Evolutionary conservation across 2,797 vertebrate species (phyloP).

Genomic region (Chelonia mydas): DNA sequence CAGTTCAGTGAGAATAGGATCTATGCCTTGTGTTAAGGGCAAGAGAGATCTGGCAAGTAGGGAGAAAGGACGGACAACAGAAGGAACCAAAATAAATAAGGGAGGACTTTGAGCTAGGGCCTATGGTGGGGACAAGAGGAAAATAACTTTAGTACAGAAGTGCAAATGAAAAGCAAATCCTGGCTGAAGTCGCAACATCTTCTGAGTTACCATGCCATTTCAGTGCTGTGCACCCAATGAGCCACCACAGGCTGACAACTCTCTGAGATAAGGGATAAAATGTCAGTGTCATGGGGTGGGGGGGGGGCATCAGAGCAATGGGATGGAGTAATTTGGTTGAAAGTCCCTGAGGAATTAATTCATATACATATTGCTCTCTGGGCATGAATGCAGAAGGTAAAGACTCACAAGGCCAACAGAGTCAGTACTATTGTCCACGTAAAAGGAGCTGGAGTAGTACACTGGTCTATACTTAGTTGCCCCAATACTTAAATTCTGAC

Average conservation of each 20-base stretch:
- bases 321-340: neutral
- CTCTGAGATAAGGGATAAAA: neutral
- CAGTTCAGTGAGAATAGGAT: neutral
- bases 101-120: neutral
- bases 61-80: neutral
- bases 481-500: neutral
- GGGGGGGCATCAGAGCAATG: neutral
- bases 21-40: neutral
- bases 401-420: slow-evolving; percentile 35
- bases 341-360: neutral
- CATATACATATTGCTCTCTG: slow-evolving; percentile 1
- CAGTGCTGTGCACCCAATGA: neutral
- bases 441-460: neutral
- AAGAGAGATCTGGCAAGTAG: accelerated
- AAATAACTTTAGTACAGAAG: neutral
- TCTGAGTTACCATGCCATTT: neutral
- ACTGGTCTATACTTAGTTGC: neutral
- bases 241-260: neutral
- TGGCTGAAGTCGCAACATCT: neutral
- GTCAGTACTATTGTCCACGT: neutral
- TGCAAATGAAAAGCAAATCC: neutral
- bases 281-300: neutral
- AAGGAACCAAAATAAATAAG: neutral
- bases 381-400: neutral
- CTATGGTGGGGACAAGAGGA: neutral